phyloP scores from a whole-genome alignment of 2,113 vertebrate species.

The Pterocles burchelli region DNA sequence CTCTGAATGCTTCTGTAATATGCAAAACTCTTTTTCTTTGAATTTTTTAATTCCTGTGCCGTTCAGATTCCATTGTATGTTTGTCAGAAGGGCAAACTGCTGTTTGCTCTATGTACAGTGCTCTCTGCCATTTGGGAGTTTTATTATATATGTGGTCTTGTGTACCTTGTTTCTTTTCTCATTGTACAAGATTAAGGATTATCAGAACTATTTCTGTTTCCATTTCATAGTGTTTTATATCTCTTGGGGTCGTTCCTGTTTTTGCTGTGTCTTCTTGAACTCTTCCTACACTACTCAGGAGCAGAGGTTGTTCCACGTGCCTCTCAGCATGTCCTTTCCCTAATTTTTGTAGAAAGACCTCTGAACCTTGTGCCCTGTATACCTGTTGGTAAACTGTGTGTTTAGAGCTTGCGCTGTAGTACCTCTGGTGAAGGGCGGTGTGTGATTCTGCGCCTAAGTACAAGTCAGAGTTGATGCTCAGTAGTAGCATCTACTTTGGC shows the following conservation, averaged over 20 bases:
- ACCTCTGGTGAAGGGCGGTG: not conserved
- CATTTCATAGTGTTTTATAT: not conserved
- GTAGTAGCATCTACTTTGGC: not conserved
- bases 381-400: not conserved
- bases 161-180: not conserved
- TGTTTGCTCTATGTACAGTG: not conserved
- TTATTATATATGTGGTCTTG: not conserved
- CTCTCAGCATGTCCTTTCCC: not conserved
- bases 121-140: not conserved
- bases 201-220: not conserved
- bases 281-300: not conserved
- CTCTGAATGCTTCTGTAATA: not conserved
- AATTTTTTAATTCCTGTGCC: not conserved
- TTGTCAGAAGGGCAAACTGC: not conserved
- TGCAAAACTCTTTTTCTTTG: not conserved
- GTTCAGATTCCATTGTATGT: not conserved
- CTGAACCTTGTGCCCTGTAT: not conserved
- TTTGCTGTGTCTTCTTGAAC: not conserved
- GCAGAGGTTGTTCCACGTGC: not conserved
- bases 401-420: not conserved
- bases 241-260: not conserved
- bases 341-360: not conserved
- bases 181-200: not conserved
- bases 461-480: not conserved
- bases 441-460: not conserved